Percentiles rank a stretch among this genome's conserved stretches.
Evolutionary conservation across 1,140 invertebrate species (phyloP).

Genomic region (Conus betulinus): DNA sequence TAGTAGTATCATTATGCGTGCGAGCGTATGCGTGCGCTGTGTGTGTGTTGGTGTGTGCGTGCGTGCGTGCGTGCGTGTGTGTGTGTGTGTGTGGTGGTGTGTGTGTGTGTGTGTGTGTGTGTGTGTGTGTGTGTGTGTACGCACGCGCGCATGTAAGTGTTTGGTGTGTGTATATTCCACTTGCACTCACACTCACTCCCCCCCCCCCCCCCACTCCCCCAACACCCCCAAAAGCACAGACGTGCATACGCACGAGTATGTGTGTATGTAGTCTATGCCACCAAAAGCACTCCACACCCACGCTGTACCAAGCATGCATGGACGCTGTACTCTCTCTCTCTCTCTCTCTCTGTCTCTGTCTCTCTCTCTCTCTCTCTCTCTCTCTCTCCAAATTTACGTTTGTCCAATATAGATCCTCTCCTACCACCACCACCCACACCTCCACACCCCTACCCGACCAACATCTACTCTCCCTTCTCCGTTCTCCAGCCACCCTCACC

Average conservation of each 20-base stretch:
- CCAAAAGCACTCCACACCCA: no score
- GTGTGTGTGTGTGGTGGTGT: background rate
- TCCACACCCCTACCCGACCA: no score
- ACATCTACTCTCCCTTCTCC: no score
- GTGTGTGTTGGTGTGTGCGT: background rate
- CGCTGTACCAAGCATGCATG: no score
- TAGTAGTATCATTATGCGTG: background rate
- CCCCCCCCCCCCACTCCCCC: background rate
- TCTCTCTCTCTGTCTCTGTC: background rate
- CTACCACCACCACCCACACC: no score
- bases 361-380: background rate
- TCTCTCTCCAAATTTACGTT: no score
- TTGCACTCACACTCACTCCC: background rate
- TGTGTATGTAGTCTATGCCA: background rate
- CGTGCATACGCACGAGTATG: background rate
- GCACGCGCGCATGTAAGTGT: background rate
- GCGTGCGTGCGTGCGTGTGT: background rate
- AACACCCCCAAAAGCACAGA: background rate
- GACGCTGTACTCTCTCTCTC: background rate
- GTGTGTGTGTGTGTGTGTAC: slow-evolving; percentile 25
- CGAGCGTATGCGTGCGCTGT: background rate
- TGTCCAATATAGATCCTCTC: no score
- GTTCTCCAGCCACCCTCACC: no score
- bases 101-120: background rate
- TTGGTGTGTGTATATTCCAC: no score